Base-by-base conservation (phyloP, 2,888 invertebrate genomes). In the Argyresthia goedartella region DNA sequence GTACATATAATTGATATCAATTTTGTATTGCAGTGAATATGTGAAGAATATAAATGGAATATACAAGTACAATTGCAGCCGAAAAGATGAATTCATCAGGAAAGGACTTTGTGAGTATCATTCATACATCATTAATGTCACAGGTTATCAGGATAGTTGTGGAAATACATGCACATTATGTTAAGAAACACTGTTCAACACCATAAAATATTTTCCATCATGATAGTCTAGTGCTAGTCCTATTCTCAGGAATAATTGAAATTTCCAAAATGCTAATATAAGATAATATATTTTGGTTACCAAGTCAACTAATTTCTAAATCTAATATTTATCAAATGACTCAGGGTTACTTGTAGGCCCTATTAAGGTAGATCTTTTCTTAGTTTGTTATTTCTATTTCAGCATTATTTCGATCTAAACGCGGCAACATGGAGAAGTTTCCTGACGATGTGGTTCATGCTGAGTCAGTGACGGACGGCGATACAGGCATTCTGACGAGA, bases 71-170 rank as follows among this genome's bases (percentile, higher is more conserved):
- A 91, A 94, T 65, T 94, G 94, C 69, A 88, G 88, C 36, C 90
- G 90, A 59, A 95, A 95, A 79, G 87, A 89, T 76, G 94, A 95
- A 60, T 95, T 95, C 66, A 94, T 95, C 61, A 91, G 88, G 65
- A 93, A 93, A 79, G 95, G 95, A 64, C 85, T 93, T 35, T 92
- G 95, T 95, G 88, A 88, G 91, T 87, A 58, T 8, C 8, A 4
- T 50, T 44, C 43, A 41, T 50, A 33, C 43, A 41, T 6, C 6
- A 25, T 25, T 25, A 25, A 25, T 25, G 2, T 25, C 25, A 25
- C 25, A 25, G 25, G n/a, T n/a, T n/a, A n/a, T n/a, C n/a, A n/a
- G n/a, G n/a, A n/a, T n/a, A n/a, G n/a, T n/a, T n/a, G n/a, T n/a
- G n/a, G n/a, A n/a, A n/a, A n/a, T n/a, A n/a, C n/a, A n/a, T n/a